Percentiles rank a stretch among this genome's conserved stretches.
phyloP scores from a whole-genome alignment of 2,888 invertebrate species.

The Drosophila yooni region DNA sequence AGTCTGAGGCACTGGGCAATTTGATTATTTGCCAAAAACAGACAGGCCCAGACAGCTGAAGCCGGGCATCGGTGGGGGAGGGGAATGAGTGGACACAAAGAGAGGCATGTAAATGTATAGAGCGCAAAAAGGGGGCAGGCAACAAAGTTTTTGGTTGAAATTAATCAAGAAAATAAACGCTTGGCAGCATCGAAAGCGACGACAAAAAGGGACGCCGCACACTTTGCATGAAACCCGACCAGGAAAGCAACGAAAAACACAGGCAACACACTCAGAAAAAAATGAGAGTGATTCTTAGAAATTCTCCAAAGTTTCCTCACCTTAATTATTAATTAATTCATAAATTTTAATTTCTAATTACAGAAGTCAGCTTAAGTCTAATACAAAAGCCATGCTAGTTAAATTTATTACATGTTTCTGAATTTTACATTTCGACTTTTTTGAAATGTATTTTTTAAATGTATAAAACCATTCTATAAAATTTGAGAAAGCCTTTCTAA shows the following conservation, averaged over 20 bases:
- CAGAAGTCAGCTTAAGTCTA: too few relatives aligned
- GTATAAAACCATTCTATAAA: not conserved
- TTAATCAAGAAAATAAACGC: conserved; percentile 80
- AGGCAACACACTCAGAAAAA: not conserved
- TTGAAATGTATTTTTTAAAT: not conserved
- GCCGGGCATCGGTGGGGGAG: not conserved
- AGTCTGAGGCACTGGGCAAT: conserved; percentile 65
- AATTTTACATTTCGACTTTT: too few relatives aligned
- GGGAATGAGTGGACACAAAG: not conserved
- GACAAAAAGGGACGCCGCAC: conserved; percentile 45
- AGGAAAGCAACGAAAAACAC: not conserved
- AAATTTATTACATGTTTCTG: too few relatives aligned
- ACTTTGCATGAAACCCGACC: conserved; percentile 22
- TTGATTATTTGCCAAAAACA: conserved; percentile 78
- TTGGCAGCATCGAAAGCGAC: conserved; percentile 66
- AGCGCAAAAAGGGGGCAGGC: conserved; percentile 37
- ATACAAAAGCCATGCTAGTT: too few relatives aligned
- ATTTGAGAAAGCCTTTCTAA: too few relatives aligned
- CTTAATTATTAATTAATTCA: too few relatives aligned
- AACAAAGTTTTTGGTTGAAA: conserved; percentile 75
- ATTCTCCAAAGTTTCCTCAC: not conserved
- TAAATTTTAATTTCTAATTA: too few relatives aligned
- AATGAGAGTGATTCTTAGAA: rapidly evolving
- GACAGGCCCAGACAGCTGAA: conserved; percentile 34
- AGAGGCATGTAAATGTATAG: conserved; percentile 60